A percentile compares a stretch with the other conserved stretches of the same genome.
These are phyloP conservation scores for Polylopha cassiicola DNA, from an alignment of 2,888 invertebrate species.

Conservation along the genomic window DNA sequence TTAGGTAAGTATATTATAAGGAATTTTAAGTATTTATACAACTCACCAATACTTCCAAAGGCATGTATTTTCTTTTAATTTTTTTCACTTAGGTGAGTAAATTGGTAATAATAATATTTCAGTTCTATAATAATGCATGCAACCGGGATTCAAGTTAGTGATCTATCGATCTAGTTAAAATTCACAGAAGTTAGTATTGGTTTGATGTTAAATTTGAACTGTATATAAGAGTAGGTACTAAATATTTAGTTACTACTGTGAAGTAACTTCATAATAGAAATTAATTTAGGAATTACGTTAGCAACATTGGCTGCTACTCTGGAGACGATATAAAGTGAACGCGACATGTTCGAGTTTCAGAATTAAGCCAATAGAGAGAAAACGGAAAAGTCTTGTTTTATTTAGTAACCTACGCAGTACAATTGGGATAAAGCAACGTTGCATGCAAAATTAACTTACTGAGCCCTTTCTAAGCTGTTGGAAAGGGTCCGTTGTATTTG, in stretches of 20 bases:
- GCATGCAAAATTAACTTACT: too few species aligned
- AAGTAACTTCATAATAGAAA: slow-evolving; percentile 39
- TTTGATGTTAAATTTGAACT: too few species aligned
- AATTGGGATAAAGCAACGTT: neutral
- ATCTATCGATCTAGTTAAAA: too few species aligned
- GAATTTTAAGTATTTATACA: too few species aligned
- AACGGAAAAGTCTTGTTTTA: slow-evolving; percentile 11
- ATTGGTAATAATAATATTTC: too few species aligned
- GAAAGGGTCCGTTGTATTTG: slow-evolving; percentile 6
- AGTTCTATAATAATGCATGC: too few species aligned
- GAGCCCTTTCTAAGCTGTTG: neutral
- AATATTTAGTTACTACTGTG: slow-evolving; percentile 24
- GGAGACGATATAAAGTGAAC: slow-evolving; percentile 24
- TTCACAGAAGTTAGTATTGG: too few species aligned
- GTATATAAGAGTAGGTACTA: slow-evolving; percentile 3
- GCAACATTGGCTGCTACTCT: slow-evolving; percentile 42
- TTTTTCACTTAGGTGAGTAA: too few species aligned
- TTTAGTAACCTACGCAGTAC: slow-evolving; percentile 3
- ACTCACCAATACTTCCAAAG: too few species aligned
- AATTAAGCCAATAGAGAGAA: slow-evolving; percentile 7
- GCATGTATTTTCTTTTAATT: too few species aligned
- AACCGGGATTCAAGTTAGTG: too few species aligned
- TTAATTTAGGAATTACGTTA: slow-evolving; percentile 40
- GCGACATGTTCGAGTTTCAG: slow-evolving; percentile 21
- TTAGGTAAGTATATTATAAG: too few species aligned